Base-by-base conservation (phyloP, 2,797 vertebrate genomes). In the Threskiornis aethiopicus region DNA sequence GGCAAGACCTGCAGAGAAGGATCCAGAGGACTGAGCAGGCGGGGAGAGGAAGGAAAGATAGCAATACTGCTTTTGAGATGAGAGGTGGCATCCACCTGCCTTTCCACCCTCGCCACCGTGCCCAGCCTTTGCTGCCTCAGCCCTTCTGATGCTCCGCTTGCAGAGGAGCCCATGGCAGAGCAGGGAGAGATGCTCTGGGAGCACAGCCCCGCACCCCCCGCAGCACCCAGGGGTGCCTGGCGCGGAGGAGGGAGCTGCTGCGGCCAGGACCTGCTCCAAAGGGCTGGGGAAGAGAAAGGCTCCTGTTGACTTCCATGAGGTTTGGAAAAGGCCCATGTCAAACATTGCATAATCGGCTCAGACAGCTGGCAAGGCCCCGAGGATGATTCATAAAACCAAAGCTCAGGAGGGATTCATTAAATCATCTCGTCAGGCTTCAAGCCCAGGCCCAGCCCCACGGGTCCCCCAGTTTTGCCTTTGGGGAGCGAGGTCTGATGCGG, bases 301-400 rank as follows among this genome's bases (percentile, higher is more conserved):
- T 96, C 83, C 93, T 75, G 77, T 84, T 94, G 90, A 83, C 93
- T 97, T 93, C 89, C 94, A 79, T 12, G 35, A 88, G 93, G 35
- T 58, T 94, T 97, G 96, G 96, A 93, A 87, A 61, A 49, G 88
- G 77, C 95, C 97, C 96, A 93, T 83, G 79, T 91, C 90, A 97
- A 97, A 95, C 80, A 93, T 97, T 97, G 95, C 94, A 82, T 94
- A 94, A 96, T 85, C 46, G 7, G 78, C 80, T 71, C 26, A 96
- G 95, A 96, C 94, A 95, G 95, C 94, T 96, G 97, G 95, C 80
- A 33, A 70, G 95, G 93, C 81, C 95, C 59, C 2, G 8, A 28
- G 31, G 80, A 80, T 95, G 94, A 97, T 94, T 96, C 95, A 95
- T 54, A 72, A 84, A 84, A 28, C 46, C 11, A 1, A 66, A 76